Conservation (phyloP, 2,113 vertebrate genomes). For the Trogon surrucura region DNA sequence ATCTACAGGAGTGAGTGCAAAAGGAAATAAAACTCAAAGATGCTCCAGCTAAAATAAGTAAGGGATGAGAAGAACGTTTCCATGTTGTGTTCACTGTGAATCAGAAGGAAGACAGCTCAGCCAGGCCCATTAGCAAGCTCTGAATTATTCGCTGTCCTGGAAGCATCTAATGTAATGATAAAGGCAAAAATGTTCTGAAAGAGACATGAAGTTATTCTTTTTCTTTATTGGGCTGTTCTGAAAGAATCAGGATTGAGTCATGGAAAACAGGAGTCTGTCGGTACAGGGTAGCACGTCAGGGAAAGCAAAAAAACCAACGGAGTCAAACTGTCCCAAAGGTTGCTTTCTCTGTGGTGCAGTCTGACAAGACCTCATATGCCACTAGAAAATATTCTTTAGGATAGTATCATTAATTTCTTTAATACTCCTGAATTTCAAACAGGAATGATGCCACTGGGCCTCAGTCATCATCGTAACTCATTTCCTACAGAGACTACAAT, state of each 20-base stretch:
- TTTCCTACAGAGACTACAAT: neutral
- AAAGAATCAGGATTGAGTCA: neutral
- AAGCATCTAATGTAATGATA: neutral
- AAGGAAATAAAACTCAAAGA: neutral
- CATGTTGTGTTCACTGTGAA: neutral
- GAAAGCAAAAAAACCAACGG: neutral
- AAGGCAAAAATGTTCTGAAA: neutral
- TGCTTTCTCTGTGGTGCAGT: neutral
- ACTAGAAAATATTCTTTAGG: neutral
- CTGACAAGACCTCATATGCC: neutral
- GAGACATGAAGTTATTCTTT: neutral
- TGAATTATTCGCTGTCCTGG: neutral
- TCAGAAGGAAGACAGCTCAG: neutral
- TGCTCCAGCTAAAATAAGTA: neutral
- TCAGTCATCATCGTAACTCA: neutral
- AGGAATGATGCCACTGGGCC: neutral
- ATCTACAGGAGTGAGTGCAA: neutral
- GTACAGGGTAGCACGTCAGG: neutral
- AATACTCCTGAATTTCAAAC: neutral
- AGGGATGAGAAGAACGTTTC: neutral
- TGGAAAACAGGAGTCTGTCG: neutral
- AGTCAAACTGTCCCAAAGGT: neutral
- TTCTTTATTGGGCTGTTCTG: neutral
- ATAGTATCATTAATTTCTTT: neutral
- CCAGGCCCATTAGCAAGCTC: neutral